These are phyloP conservation scores for Invenusta paracnida DNA, from an alignment of 2,888 invertebrate species.

Conservation along the genomic window DNA sequence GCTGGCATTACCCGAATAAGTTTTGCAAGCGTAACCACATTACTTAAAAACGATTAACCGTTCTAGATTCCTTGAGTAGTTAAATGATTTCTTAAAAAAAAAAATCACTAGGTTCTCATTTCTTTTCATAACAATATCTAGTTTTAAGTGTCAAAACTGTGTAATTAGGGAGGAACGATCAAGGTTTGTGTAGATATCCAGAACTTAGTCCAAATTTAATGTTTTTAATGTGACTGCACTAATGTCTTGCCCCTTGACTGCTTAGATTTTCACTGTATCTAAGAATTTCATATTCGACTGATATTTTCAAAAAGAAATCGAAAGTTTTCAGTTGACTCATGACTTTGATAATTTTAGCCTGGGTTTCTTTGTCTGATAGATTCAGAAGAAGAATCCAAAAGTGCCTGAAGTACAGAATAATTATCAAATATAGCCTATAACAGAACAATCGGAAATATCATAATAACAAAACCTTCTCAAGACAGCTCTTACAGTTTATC, in stretches of 20 bases:
- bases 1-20: too few species aligned
- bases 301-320: not conserved
- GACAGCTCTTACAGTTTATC: not conserved
- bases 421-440: too few species aligned
- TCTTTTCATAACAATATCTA: not conserved
- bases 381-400: not conserved
- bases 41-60: not conserved
- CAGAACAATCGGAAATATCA: too few species aligned
- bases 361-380: too few species aligned
- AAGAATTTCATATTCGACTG: not conserved
- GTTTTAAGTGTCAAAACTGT: not conserved
- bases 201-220: too few species aligned
- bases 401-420: not conserved
- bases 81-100: not conserved
- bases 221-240: too few species aligned
- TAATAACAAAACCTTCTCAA: not conserved
- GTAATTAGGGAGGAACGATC: not conserved
- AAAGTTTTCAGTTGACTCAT: not conserved
- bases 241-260: too few species aligned
- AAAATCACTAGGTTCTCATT: not conserved
- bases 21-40: not conserved
- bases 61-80: not conserved
- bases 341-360: not conserved
- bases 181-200: not conserved
- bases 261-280: not conserved